These are phyloP conservation scores for Heteromormyrus szaboi DNA, from an alignment of 2,797 vertebrate species.

Conservation along the genomic window DNA sequence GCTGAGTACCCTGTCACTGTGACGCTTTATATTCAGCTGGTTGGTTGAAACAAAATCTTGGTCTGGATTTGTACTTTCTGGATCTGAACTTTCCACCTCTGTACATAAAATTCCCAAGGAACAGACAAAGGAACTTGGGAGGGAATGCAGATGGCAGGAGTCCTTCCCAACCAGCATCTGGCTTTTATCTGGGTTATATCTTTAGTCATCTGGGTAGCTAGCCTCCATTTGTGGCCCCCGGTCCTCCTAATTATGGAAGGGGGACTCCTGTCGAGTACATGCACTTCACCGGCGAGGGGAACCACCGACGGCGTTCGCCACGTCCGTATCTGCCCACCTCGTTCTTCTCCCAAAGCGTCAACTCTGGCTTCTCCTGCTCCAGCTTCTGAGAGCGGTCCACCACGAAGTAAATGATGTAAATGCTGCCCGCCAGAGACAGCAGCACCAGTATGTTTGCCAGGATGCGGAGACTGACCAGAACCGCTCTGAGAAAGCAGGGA, in stretches of 20 bases:
- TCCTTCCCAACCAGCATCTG: neutral
- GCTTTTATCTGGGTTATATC: neutral
- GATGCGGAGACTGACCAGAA: constrained; percentile 83
- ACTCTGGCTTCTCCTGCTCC: constrained; percentile 78
- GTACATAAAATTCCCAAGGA: neutral
- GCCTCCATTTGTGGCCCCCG: neutral
- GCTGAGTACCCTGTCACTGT: neutral
- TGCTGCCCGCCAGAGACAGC: constrained; percentile 88
- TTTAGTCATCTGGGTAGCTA: neutral
- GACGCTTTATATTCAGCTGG: neutral
- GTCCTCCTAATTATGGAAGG: neutral
- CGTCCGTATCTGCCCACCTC: constrained; percentile 63
- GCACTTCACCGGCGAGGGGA: neutral
- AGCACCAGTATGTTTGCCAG: constrained; percentile 91
- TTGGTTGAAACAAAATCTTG: neutral
- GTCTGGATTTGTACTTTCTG: neutral
- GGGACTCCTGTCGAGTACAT: neutral
- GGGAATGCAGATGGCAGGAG: neutral
- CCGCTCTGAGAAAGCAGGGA: constrained; percentile 59
- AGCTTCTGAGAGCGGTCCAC: constrained; percentile 93
- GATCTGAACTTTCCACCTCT: neutral
- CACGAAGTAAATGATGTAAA: constrained; percentile 97
- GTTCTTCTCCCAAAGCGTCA: constrained; percentile 96
- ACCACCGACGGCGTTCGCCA: neutral
- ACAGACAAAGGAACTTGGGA: neutral